Percentiles rank a stretch among this genome's conserved stretches.
Evolutionary conservation across 2,797 vertebrate genomes (phyloP).

Genomic region (Agapornis canus): DNA sequence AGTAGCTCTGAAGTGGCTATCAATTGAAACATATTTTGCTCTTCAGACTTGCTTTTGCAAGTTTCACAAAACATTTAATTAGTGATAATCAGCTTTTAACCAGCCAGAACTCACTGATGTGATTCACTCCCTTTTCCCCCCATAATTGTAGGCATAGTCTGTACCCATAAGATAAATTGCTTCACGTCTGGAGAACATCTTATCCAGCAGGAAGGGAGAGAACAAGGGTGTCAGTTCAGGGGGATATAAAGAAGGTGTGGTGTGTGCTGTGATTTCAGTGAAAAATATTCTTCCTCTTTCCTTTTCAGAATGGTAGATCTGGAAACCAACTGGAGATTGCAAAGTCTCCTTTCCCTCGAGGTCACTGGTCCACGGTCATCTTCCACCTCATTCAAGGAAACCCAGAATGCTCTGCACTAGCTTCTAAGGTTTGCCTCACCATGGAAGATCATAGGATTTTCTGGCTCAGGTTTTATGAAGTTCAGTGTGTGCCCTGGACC

Average conservation of each 20-base stretch:
- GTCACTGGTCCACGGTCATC: neutral
- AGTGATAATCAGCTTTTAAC: slow-evolving; percentile 47
- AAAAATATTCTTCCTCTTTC: slow-evolving; percentile 8
- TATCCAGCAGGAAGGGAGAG: neutral
- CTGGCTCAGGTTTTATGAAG: slow-evolving; percentile 30
- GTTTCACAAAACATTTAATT: slow-evolving; percentile 64
- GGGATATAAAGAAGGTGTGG: neutral
- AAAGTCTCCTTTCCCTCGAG: slow-evolving; percentile 4
- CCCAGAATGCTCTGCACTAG: neutral
- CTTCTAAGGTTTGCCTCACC: neutral
- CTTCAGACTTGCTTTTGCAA: slow-evolving; percentile 16
- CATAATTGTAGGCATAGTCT: slow-evolving; percentile 6
- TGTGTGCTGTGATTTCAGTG: neutral
- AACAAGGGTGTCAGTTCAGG: neutral
- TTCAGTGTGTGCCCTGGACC: slow-evolving; percentile 24
- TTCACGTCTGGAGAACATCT: slow-evolving; percentile 14
- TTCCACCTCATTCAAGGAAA: neutral
- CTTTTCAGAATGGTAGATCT: slow-evolving; percentile 66
- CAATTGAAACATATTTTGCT: slow-evolving; percentile 50
- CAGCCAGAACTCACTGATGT: slow-evolving; percentile 39
- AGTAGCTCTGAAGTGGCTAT: slow-evolving; percentile 53
- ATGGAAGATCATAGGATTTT: slow-evolving; percentile 58
- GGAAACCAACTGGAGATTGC: slow-evolving; percentile 35
- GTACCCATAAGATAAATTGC: slow-evolving; percentile 45
- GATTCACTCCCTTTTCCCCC: neutral